Base-by-base conservation (phyloP, 2,113 vertebrate species). In the Platichthys flesus region DNA sequence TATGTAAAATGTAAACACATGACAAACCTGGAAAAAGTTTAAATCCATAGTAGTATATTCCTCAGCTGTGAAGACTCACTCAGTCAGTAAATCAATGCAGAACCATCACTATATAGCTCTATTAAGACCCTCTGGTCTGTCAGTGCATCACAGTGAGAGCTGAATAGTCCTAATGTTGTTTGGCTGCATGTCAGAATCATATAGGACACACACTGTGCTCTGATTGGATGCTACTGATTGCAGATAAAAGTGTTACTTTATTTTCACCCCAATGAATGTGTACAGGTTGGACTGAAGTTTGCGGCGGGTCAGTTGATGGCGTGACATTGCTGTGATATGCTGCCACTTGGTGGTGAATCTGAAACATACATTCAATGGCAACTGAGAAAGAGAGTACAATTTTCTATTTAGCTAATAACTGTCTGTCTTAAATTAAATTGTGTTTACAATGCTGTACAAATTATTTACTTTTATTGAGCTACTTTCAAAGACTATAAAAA, bases 271-370 rank as follows among this genome's bases (percentile, higher is more conserved):
- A 58, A 59, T 20, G 45, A 49, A 8, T 37, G 2, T 42, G 40
- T 47, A 67, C 66, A 20, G 42, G 51, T 60, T n/a, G 9, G 18
- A 76, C 21, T 21, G 1, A 1, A 12, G 18, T 13, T 24, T 51
- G 12, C 12, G 20, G 40, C 31, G 14, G n/a, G n/a, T 28, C 37
- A 21, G 5, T 45, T 9, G 28, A 67, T 49, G 12, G 4, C 23
- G n/a, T 31, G 67, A 31, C 55, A 49, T 37, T 26, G 55, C 45
- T 73, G 37, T 28, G 31, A 60, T 52, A 2, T 75, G 24, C 78
- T 84, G 82, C 82, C 78, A 74, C 81, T 66, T 76, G 75, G 85
- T 84, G 85, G 81, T 75, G 66, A 20, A 58, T 63, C 40, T 70
- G 49, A 66, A 5, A 62, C 35, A 55, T 15, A 16, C 13, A 61